Evolutionary conservation across 2,888 invertebrate genomes (phyloP), one percentile per base, ranked within the genome.

Genomic region (Stenurella melanura): DNA sequence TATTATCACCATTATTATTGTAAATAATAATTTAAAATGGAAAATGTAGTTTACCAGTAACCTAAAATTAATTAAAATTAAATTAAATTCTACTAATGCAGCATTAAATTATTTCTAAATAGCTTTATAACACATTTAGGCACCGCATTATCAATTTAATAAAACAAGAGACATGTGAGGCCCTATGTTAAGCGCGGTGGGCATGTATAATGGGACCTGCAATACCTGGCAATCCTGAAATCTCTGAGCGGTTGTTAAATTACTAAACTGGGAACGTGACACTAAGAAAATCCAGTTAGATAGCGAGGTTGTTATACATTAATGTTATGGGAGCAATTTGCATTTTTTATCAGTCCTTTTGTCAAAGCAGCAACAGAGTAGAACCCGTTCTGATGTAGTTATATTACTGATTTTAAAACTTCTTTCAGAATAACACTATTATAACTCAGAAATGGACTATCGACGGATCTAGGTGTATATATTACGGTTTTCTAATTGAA

Each of bases 221-320:
- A 26, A 30, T 42, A 58, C 72, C 70, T 63, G 63, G 50, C n/a
- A 72, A 63, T 30, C 63, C 72, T 63, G 63, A 17, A 54, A 61
- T 63, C 68, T 21, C 54, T 54, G 30, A 17, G 30, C 72, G 54
- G 63, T 42, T 58, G 54, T 72, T 72, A 72, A 63, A 63, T 63
- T 72, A 63, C 63, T 61, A 63, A 67, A 72, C 72, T 26, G 54
- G 54, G 63, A 72, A 72, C 72, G 72, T 63, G 72, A 63, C 63
- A 30, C 72, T 54, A 72, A 63, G 72, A 50, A 72, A 72, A 72
- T 26, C 70, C 63, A n/a, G 54, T 63, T 54, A 61, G 61, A 63
- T 63, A 54, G 54, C 67, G 30, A 26, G 54, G 30, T 50, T 26
- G 54, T 72, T 72, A 72, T 50, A 38, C 72, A 72, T 63, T 72